Conservation (phyloP, 1,140 invertebrate species). For the Bombus waltoni region DNA sequence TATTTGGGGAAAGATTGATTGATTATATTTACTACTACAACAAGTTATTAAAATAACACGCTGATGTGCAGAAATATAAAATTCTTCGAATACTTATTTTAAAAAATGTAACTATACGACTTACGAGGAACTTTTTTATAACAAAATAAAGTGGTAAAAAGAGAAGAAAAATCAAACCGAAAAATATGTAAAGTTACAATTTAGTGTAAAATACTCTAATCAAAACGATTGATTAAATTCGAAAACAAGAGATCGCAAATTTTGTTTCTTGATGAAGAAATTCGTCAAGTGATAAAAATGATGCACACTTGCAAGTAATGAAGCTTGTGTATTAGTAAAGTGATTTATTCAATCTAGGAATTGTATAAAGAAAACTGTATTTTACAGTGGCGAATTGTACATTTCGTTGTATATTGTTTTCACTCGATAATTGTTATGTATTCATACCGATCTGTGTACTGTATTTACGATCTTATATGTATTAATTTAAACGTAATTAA, state of each 20-base stretch:
- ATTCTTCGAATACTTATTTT: not conserved
- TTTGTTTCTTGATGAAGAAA: constrained; percentile 9
- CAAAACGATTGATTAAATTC: not conserved
- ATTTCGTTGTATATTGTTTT: constrained; percentile 77
- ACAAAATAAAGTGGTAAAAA: not conserved
- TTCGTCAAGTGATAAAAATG: not conserved
- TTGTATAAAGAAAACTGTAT: constrained; percentile 65
- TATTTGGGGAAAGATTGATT: constrained; percentile 33
- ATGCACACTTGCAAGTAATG: not conserved
- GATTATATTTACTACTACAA: constrained; percentile 50
- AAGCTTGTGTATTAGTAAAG: constrained; percentile 47
- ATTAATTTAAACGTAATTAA: constrained; percentile 76
- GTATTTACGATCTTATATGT: constrained; percentile 67
- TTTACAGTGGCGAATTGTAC: constrained; percentile 69
- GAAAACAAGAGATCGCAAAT: not conserved
- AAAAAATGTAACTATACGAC: too few species aligned
- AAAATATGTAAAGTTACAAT: not conserved
- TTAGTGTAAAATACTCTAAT: not conserved
- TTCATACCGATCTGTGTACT: constrained; percentile 67
- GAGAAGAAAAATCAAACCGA: not conserved
- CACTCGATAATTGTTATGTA: constrained; percentile 68
- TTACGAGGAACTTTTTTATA: not conserved
- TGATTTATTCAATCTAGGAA: constrained; percentile 52
- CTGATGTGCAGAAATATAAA: not conserved
- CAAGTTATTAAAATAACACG: not conserved